Evolutionary conservation across 2,888 invertebrate genomes (phyloP), one percentile per base, ranked within the genome.

Genomic region (Pseudococcus jackbeardsleyi): DNA sequence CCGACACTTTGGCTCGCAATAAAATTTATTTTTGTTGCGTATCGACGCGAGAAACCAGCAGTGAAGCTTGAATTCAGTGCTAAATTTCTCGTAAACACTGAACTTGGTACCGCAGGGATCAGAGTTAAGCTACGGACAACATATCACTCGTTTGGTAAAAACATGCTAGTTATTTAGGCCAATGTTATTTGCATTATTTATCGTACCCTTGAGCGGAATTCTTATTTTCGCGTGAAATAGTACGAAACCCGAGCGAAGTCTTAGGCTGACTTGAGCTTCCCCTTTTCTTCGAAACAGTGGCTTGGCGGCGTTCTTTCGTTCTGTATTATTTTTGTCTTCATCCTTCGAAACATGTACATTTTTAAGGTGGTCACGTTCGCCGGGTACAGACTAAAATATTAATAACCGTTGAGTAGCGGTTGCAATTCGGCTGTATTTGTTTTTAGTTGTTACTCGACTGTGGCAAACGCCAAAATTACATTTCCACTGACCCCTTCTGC

Each of bases 151-250:
- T 82, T 46, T 82, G 19, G 79, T 46, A 82, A 82, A 72, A 72
- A 82, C 79, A 82, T 46, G 79, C 79, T 82, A 77, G 77, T 77
- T 77, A 82, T 82, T 82, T 82, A 82, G 79, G 79, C 79, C 79
- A 82, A 82, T 82, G 79, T 82, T 82, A 82, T 82, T 82, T 82
- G 79, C 79, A 82, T 82, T 82, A 82, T 82, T 82, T 82, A 82
- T 82, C 79, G 79, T 46, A 46, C 79, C 46, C 79, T 82, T 42
- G 79, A 82, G 79, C 46, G 79, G 79, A 82, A 82, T 82, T 82
- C 79, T 82, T 82, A 82, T 82, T 82, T 82, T 82, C 79, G 79
- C 79, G 79, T 82, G 79, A 82, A 82, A 82, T 82, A 82, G 42
- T 42, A 42, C 42, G 9, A 19, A 46, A 82, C 2, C 46, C 39